These are phyloP conservation scores for Criorhina ranunculi DNA, from an alignment of 2,888 invertebrate species.

Conservation along the genomic window DNA sequence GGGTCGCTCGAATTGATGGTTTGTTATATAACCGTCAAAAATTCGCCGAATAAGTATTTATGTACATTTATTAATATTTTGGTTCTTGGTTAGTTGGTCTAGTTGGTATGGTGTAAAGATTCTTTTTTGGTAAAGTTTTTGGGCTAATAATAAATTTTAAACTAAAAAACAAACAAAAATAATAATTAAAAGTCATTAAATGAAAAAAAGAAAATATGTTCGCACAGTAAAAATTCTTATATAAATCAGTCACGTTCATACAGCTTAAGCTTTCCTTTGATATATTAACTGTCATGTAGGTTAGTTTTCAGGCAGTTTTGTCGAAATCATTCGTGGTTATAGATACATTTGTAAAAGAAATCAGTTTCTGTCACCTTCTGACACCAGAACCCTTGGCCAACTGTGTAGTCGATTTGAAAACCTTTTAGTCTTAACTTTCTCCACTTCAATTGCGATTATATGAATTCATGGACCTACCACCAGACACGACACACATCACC, in stretches of 20 bases:
- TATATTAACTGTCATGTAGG: too few species aligned
- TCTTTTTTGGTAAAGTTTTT: neutral
- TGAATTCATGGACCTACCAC: slow-evolving; percentile 1
- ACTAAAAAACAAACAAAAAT: neutral
- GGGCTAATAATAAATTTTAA: neutral
- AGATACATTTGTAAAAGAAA: too few species aligned
- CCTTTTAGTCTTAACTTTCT: neutral
- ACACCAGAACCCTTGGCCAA: too few species aligned
- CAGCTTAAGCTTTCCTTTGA: neutral
- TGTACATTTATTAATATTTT: neutral
- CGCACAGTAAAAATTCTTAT: slow-evolving; percentile 2
- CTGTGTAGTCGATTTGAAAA: neutral
- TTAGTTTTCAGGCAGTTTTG: too few species aligned
- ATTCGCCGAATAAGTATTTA: too few species aligned
- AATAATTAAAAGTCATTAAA: neutral
- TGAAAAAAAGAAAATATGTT: neutral
- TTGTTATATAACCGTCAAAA: too few species aligned
- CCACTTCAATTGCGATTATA: slow-evolving; percentile 5
- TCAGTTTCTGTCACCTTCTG: too few species aligned
- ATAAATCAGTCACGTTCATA: neutral
- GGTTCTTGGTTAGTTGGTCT: neutral
- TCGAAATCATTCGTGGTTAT: too few species aligned
- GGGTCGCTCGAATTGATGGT: too few species aligned
- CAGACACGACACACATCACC: slow-evolving; percentile 29
- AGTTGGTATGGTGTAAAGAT: neutral